Evolutionary conservation across 2,797 vertebrate genomes (phyloP).

Genomic region (Sylvilagus floridanus): DNA sequence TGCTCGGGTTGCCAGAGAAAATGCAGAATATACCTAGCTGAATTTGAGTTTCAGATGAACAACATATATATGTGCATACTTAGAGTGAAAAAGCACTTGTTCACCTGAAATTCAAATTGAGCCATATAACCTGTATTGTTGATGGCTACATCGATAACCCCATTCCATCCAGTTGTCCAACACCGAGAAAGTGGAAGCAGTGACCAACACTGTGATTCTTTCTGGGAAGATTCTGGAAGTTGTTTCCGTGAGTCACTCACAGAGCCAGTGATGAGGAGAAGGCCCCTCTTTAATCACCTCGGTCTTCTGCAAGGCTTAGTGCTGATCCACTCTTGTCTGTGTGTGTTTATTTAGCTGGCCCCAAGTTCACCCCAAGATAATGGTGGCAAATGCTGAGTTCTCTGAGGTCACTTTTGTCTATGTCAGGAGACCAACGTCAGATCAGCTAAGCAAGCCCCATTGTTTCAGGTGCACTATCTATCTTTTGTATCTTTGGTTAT

Average conservation of each 20-base stretch:
- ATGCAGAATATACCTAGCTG: background rate
- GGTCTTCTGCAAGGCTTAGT: background rate
- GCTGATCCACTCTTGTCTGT: background rate
- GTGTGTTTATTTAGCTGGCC: background rate
- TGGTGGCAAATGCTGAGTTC: background rate
- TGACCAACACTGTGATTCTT: background rate
- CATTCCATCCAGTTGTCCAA: background rate
- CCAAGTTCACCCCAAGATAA: background rate
- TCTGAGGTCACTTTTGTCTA: background rate
- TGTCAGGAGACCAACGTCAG: background rate
- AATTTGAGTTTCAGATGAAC: constrained; percentile 55
- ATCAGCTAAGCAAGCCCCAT: background rate
- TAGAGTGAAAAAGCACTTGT: background rate
- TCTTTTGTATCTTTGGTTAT: background rate
- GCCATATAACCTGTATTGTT: background rate
- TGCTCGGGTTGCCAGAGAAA: background rate
- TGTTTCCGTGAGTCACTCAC: background rate
- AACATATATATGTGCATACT: background rate
- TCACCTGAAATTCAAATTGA: constrained; percentile 45
- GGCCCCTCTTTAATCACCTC: background rate
- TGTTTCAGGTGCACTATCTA: background rate
- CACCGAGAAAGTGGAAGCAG: background rate
- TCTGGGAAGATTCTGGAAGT: constrained; percentile 10
- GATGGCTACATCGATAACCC: background rate
- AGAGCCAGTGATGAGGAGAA: background rate